Evolutionary conservation across 2,113 vertebrate species (phyloP).

Genomic region (Nicator chloris): DNA sequence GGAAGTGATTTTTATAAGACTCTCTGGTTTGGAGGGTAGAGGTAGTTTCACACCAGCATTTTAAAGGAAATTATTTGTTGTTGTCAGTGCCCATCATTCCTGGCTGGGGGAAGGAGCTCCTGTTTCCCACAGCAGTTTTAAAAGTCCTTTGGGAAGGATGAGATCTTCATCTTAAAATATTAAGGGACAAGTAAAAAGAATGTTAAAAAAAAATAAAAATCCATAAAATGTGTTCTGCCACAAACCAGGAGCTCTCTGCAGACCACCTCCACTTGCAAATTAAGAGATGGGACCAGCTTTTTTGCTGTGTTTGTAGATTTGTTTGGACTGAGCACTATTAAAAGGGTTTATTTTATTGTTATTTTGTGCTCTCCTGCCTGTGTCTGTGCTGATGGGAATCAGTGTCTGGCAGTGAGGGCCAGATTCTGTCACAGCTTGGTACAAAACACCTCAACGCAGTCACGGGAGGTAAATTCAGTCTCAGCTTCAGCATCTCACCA

Average conservation of each 20-base stretch:
- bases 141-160: neutral
- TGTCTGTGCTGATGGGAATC: neutral
- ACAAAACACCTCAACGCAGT: neutral
- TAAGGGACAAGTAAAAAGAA: neutral
- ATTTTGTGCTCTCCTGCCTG: neutral
- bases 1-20: neutral
- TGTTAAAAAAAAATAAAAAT: neutral
- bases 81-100: neutral
- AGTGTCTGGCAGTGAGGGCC: neutral
- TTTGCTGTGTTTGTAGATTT: neutral
- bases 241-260: neutral
- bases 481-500: neutral
- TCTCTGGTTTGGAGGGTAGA: neutral
- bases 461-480: neutral
- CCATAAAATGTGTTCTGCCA: neutral
- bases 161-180: slow-evolving; percentile 1
- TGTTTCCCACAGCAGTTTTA: neutral
- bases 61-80: neutral
- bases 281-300: neutral
- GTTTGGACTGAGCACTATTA: neutral
- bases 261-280: neutral
- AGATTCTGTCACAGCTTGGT: neutral
- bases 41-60: neutral
- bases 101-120: neutral
- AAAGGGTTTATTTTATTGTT: neutral